Evolutionary conservation across 2,797 vertebrate genomes (phyloP), one percentile per base, ranked within the genome.

Genomic region (Sylvilagus floridanus): DNA sequence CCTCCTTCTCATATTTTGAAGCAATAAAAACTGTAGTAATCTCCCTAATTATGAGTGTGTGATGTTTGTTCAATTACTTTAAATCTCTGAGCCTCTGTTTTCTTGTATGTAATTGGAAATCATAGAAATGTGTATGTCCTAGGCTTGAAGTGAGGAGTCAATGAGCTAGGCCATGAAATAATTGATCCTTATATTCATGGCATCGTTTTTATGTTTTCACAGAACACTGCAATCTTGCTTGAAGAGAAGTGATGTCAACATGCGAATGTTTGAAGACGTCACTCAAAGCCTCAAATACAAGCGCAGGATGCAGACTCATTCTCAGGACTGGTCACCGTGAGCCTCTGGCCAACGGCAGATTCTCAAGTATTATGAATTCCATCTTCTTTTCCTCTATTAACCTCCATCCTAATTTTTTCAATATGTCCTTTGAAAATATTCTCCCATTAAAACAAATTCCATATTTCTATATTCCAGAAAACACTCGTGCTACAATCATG

Each of bases 391-490:
- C 21, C 62, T 72, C 65, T 50, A 37, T 60, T 71, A 86, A 78
- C 21, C 5, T 72, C 32, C 28, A 2, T 78, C 35, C 17, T 66
- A 42, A 73, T 84, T 84, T 68, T 84, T 88, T 26, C 60, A 91
- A 37, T 28, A 21, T 75, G 30, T 3, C 66, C 62, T 88, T 88
- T 5, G 24, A 88, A 79, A 66, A 65, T 4, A 75, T 63, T 92
- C 54, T 71, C 57, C n/a, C 52, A 65, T 37, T n/a, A 69, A 68
- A 92, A 81, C 81, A 85, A 92, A 71, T 89, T 88, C 50, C 16
- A 35, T 37, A 69, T 75, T 81, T 32, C 37, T 11, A 52, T 91
- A 65, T 62, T 91, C n/a, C 8, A 32, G 24, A 65, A 87, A 71
- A 30, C 9, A 30, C 16, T 52, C 19, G 35, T 21, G 19, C 16